Base-by-base conservation (phyloP, 2,113 vertebrate species). In the Oenanthe melanoleuca region DNA sequence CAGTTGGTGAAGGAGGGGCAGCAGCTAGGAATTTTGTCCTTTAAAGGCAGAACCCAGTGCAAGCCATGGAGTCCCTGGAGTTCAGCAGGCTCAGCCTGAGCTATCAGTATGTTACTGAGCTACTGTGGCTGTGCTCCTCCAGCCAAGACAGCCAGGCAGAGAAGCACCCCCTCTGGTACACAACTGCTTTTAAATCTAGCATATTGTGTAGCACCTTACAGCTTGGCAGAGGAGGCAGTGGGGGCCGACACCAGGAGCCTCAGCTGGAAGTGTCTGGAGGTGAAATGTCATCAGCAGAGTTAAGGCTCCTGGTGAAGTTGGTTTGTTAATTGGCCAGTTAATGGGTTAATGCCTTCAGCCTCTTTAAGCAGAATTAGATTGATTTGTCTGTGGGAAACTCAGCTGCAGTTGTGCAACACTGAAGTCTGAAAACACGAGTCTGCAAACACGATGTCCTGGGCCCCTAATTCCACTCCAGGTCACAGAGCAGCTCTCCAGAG, bases 81-180 rank as follows among this genome's bases (percentile, higher is more conserved):
- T 0, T 0, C 44, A 52, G 64, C 1, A 10, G 38, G 45, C 55
- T 90, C 0, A 0, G 28, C 28, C 47, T 12, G 53, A 72, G n/a
- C 29, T 50, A 9, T 42, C 0, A 0, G 25, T 0, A 0, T 2
- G 4, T 34, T 57, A 40, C 25, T 1, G 5, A 66, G 57, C 34
- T 73, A 7, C 5, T 0, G 15, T 57, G 25, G 37, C 75, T 67
- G 25, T 6, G 1, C 53, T 78, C 80, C 55, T 52, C 69, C 22
- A 50, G 50, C 63, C 19, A 14, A 65, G 59, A 34, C 38, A 80
- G 9, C 55, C 42, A 40, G 38, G 24, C 4, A 2, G 72, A 91
- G 72, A 65, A 73, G 33, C 28, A 59, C 7, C 25, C 44, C 28
- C 40, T 52, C 60, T 64, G 22, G 25, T 34, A 47, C 63, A 38